Base-by-base conservation (phyloP, 2,113 vertebrate genomes). In the Cyprinodon tularosa region DNA sequence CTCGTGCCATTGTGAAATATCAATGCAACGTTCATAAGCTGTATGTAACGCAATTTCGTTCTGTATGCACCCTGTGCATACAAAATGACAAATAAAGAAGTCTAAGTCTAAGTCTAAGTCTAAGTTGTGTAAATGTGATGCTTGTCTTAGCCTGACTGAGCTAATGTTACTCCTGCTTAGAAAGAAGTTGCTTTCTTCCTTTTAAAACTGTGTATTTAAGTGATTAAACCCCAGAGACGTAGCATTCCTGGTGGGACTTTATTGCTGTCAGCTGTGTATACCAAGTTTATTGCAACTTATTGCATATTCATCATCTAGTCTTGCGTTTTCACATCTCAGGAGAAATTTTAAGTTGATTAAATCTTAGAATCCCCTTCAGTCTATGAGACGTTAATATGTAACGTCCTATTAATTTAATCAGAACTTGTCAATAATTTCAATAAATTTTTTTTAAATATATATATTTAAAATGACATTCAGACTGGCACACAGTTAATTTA, bases 71-170 rank as follows among this genome's bases (percentile, higher is more conserved):
- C n/a, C n/a, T n/a, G n/a, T n/a, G n/a, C n/a, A n/a, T n/a, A n/a
- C n/a, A n/a, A n/a, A n/a, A n/a, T n/a, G n/a, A n/a, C n/a, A n/a
- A n/a, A n/a, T n/a, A n/a, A n/a, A n/a, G n/a, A n/a, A n/a, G n/a
- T n/a, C n/a, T n/a, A n/a, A n/a, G n/a, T n/a, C n/a, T n/a, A n/a
- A n/a, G n/a, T n/a, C n/a, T n/a, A n/a, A n/a, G n/a, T n/a, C n/a
- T n/a, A n/a, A n/a, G n/a, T n/a, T n/a, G n/a, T 53, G 78, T 90
- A 89, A 92, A 90, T 91, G 86, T 87, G 90, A 93, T 92, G 83
- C 86, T 93, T 93, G 91, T 94, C 88, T 93, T 91, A 89, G 83
- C 76, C 83, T 86, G 84, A 91, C 87, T 88, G 91, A 91, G 87
- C 87, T 93, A 90, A 93, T 92, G 87, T 91, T 91, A 86, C 89